Evolutionary conservation across 35 echinoderm and acorn worm genomes (phyloP).

Genomic region (Eucidaris tribuloides): DNA sequence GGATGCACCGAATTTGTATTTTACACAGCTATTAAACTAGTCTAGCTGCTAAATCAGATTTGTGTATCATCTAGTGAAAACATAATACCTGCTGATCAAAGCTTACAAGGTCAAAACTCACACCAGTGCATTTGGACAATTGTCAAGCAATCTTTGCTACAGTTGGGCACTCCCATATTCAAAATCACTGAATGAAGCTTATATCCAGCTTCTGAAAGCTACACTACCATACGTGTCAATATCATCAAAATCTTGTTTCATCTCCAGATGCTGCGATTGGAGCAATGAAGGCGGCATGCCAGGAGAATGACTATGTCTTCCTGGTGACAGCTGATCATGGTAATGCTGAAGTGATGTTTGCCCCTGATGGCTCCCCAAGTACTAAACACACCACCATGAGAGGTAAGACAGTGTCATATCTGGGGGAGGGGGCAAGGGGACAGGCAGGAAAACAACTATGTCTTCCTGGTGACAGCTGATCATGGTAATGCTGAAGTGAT

Average conservation of each 20-base stretch:
- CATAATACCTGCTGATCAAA: too few relatives aligned
- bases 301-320: slow-evolving; percentile 65
- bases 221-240: not conserved
- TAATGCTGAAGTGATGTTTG: slow-evolving; percentile 89
- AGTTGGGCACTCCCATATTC: too few relatives aligned
- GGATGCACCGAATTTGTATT: too few relatives aligned
- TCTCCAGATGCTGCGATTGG: slow-evolving; percentile 77
- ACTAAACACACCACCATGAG: slow-evolving; percentile 92
- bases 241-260: not conserved
- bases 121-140: too few relatives aligned
- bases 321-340: slow-evolving; percentile 91
- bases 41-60: too few relatives aligned
- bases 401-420: slow-evolving; percentile 37
- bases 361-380: slow-evolving; percentile 57
- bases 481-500: slow-evolving; percentile 95
- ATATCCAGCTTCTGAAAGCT: too few relatives aligned
- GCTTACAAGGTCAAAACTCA: too few relatives aligned
- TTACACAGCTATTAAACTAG: too few relatives aligned
- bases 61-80: too few relatives aligned
- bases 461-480: slow-evolving; percentile 77
- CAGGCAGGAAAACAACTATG: slow-evolving; percentile 67
- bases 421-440: not conserved
- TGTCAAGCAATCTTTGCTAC: too few relatives aligned
- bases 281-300: slow-evolving; percentile 59
- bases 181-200: not conserved